A percentile compares a stretch with the other conserved stretches of the same genome.
Conservation (phyloP, 2,113 vertebrate species). For the Octodon degus region DNA sequence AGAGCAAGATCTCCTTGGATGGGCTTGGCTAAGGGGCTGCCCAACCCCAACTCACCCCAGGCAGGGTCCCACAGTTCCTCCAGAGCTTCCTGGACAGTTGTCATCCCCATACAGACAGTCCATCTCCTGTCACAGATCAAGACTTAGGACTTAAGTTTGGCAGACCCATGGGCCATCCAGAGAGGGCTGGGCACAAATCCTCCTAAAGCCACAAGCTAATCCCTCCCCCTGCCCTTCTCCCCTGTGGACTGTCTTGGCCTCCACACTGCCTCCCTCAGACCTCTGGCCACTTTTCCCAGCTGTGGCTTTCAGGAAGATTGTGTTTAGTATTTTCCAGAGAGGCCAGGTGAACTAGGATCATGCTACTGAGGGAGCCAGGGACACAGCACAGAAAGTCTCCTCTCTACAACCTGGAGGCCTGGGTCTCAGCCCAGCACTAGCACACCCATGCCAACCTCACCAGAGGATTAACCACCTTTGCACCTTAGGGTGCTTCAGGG, state of each 20-base stretch:
- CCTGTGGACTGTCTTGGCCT: background rate
- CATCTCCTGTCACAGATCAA: fast-evolving
- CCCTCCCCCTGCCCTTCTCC: fast-evolving
- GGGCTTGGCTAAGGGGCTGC: background rate
- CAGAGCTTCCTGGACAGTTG: fast-evolving
- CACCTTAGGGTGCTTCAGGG: background rate
- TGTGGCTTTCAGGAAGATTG: fast-evolving
- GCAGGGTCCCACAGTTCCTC: fast-evolving
- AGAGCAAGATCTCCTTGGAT: fast-evolving
- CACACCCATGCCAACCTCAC: background rate
- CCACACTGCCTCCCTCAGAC: too few relatives aligned
- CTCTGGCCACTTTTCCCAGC: background rate
- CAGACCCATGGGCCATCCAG: fast-evolving
- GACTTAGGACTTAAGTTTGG: background rate
- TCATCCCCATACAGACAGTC: fast-evolving
- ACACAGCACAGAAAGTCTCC: background rate
- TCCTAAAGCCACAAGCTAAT: fast-evolving
- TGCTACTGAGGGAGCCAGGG: background rate
- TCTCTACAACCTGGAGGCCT: background rate
- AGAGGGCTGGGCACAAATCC: background rate
- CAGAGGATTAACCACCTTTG: background rate
- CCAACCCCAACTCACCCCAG: fast-evolving
- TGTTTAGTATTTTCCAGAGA: background rate
- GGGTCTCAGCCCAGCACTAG: background rate
- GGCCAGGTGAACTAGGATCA: background rate